Percentiles rank a stretch among this genome's conserved stretches.
These are phyloP conservation scores for Lophura nycthemera DNA, from an alignment of 2,113 vertebrate genomes.

Conservation along the genomic window DNA sequence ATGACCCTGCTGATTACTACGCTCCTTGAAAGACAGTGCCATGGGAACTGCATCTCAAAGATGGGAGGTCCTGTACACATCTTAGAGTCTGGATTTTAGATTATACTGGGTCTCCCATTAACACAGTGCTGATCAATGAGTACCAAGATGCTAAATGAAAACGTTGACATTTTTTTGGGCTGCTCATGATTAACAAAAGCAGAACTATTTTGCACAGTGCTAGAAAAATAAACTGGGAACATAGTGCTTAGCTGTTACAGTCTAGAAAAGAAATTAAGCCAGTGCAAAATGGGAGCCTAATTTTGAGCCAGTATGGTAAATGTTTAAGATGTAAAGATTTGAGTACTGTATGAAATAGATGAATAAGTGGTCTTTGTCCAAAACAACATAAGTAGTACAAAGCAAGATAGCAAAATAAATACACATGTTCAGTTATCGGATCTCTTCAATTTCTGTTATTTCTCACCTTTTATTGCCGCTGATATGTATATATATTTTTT, in stretches of 20 bases:
- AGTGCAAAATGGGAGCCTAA: background rate
- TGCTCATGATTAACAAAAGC: background rate
- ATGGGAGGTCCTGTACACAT: accelerated
- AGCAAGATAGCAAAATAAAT: background rate
- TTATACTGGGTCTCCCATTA: accelerated
- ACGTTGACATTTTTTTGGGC: background rate
- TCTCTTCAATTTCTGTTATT: background rate
- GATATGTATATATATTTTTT: background rate
- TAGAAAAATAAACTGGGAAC: background rate
- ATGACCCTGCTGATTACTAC: background rate
- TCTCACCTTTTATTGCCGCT: background rate
- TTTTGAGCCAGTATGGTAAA: background rate
- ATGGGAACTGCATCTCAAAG: background rate
- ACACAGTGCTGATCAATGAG: background rate
- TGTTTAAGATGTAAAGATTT: background rate
- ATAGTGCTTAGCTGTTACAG: background rate
- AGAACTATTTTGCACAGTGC: background rate
- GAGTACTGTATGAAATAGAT: background rate
- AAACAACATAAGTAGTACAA: background rate
- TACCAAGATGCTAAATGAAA: background rate
- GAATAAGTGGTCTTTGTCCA: background rate
- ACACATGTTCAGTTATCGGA: background rate
- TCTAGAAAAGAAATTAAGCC: background rate
- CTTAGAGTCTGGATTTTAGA: background rate
- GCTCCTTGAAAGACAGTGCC: background rate